Percentiles rank a stretch among this genome's conserved stretches.
Evolutionary conservation across 2,888 invertebrate species (phyloP).

Genomic region (Himalopsyche kuldschensis): DNA sequence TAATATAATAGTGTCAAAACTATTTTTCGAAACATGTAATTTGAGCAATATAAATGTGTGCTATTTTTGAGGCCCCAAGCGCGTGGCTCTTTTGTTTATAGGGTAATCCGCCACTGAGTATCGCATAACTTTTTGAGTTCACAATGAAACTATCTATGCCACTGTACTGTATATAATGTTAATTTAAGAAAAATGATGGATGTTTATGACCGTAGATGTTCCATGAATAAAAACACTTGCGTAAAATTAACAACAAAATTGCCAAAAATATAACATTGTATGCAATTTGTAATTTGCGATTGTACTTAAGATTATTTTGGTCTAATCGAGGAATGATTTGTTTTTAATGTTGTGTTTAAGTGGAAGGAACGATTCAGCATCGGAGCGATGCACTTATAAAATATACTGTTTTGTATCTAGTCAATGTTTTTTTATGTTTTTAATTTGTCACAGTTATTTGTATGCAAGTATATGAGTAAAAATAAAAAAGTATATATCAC

Average conservation of each 20-base stretch:
- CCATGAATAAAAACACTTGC: not conserved
- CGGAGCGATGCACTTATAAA: slow-evolving; percentile 3
- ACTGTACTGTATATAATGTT: too few species aligned
- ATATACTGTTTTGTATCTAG: slow-evolving; percentile 34
- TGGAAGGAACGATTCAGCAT: slow-evolving; percentile 7
- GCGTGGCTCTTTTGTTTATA: too few species aligned
- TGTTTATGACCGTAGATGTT: not conserved
- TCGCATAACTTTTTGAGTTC: too few species aligned
- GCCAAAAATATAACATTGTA: not conserved
- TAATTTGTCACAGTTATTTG: slow-evolving; percentile 36
- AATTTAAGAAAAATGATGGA: too few species aligned
- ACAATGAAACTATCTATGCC: too few species aligned
- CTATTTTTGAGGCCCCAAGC: too few species aligned
- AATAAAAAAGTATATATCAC: slow-evolving; percentile 17
- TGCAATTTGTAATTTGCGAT: not conserved
- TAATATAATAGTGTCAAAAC: too few species aligned
- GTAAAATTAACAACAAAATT: too few species aligned
- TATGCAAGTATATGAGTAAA: slow-evolving; percentile 28
- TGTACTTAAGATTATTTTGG: slow-evolving; percentile 13
- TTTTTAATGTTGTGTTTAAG: not conserved
- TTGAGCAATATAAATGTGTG: too few species aligned
- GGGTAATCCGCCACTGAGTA: too few species aligned
- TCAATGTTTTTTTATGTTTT: slow-evolving; percentile 30
- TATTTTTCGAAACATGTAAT: too few species aligned
- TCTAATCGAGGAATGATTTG: not conserved